These are phyloP conservation scores for Caenorhabditis afra DNA, from an alignment of 2,888 invertebrate species.

Conservation along the genomic window DNA sequence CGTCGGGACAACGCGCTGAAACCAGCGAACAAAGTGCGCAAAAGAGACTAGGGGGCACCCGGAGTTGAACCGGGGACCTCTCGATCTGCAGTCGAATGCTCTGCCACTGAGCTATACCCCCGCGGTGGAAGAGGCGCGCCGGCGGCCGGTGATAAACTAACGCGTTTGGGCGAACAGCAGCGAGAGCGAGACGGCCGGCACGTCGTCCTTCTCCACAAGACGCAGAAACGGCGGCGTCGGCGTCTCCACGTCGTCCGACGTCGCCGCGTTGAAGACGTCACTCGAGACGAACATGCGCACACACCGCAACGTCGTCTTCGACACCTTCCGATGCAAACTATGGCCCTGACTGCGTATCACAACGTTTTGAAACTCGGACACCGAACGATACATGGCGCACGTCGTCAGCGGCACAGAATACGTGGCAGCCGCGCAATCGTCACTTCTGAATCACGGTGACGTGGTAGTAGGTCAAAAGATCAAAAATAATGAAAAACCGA, in stretches of 20 bases:
- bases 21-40: background rate
- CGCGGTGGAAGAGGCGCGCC: slow-evolving; percentile 8
- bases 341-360: slow-evolving; percentile 30
- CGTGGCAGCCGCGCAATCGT: slow-evolving; percentile 14
- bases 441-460: slow-evolving; percentile 16
- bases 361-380: background rate
- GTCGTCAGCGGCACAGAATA: slow-evolving; percentile 35
- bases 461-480: slow-evolving; percentile 1
- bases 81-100: slow-evolving; percentile 80
- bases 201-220: slow-evolving; percentile 54
- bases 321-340: slow-evolving; percentile 36
- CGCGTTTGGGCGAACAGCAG: slow-evolving; percentile 36
- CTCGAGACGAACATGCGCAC: slow-evolving; percentile 44
- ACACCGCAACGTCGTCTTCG: slow-evolving; percentile 40
- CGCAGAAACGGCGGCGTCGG: slow-evolving; percentile 38
- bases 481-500: too few relatives aligned
- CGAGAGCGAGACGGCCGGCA: slow-evolving; percentile 10
- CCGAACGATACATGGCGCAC: slow-evolving; percentile 31
- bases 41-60: slow-evolving; percentile 71
- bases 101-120: slow-evolving; percentile 80
- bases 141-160: slow-evolving; percentile 28
- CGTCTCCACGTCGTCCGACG: background rate
- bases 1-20: slow-evolving; percentile 37
- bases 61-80: slow-evolving; percentile 79
- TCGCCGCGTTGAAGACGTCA: slow-evolving; percentile 5